Evolutionary conservation across 92 coral and sea anemone genomes (phyloP), one percentile per base, ranked within the genome.

Genomic region (Hydrozoanthus gracilis): DNA sequence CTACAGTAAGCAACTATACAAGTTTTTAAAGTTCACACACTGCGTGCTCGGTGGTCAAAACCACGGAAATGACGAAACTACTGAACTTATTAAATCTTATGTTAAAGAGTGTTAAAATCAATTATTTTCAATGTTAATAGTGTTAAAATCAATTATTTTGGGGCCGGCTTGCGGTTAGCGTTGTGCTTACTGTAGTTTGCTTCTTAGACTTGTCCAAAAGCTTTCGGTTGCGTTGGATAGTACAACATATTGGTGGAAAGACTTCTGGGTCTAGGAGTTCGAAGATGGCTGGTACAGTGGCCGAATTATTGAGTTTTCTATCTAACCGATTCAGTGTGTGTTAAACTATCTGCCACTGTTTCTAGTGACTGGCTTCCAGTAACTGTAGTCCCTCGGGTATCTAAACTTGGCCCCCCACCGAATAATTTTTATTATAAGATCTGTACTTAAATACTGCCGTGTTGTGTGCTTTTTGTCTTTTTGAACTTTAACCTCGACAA

Each of bases 381-480:
- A 7, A 86, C 35, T 2, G 90, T 88, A 4, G 90, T 90, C 70
- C 91, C 89, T 27, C 89, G 85, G 74, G 90, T 67, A 65, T 48
- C 90, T 8, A 4, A 89, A 79, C 78, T 60, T 78, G 39, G 39
- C 39, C 39, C 39, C 39, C 39, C 39, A 27, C 2, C 39, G 1
- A 27, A 27, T 27, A 27, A 27, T 27, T 27, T 27, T 0, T 27
- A 44, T 77, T 50, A 58, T 18, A 62, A 62, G 68, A 62, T 62
- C 68, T 62, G 17, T 11, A 14, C 17, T 62, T 16, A 18, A 62
- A 62, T 62, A 62, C 68, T 12, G 17, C 17, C 17, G 17, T 62
- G 68, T 20, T 62, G 68, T 62, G 15, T 62, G 77, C 18, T 20
- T 20, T 15, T 62, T 14, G 68, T 60, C 66, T 60, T 17, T 60